These are phyloP conservation scores for Stratiomys singularior DNA, from an alignment of 2,888 invertebrate species.

Conservation along the genomic window DNA sequence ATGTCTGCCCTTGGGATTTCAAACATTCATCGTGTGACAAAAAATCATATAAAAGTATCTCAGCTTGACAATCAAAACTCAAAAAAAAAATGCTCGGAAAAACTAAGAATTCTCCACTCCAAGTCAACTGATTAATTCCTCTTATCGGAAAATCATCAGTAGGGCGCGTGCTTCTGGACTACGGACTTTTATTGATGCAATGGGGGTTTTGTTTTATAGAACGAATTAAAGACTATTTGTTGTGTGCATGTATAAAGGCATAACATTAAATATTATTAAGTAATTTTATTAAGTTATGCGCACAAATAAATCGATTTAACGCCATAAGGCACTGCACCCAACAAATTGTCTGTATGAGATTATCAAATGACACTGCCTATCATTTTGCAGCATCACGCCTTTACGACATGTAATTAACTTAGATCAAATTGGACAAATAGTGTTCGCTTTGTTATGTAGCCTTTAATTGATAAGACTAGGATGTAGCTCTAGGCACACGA, in stretches of 20 bases:
- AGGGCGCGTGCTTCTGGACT: constrained; percentile 13
- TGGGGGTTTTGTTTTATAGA: background rate
- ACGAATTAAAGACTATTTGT: background rate
- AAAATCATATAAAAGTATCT: no score
- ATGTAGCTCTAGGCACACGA: no score
- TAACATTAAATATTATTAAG: background rate
- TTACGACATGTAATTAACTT: no score
- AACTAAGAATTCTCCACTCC: background rate
- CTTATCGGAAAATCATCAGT: constrained; percentile 9
- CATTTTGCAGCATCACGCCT: no score
- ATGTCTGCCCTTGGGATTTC: no score
- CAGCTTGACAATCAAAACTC: no score
- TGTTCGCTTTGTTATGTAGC: no score
- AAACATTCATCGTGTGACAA: no score
- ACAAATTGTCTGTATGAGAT: background rate
- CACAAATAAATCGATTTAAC: background rate
- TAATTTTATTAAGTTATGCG: background rate
- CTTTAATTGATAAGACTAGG: no score
- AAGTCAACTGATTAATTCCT: background rate
- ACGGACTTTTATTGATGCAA: constrained; percentile 21
- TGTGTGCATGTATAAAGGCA: background rate
- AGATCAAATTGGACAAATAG: no score
- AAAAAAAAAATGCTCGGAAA: no score
- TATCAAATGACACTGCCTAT: no score
- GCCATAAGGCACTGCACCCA: background rate